Base-by-base conservation (phyloP, 2,797 vertebrate species). In the Neostethus bicornis region DNA sequence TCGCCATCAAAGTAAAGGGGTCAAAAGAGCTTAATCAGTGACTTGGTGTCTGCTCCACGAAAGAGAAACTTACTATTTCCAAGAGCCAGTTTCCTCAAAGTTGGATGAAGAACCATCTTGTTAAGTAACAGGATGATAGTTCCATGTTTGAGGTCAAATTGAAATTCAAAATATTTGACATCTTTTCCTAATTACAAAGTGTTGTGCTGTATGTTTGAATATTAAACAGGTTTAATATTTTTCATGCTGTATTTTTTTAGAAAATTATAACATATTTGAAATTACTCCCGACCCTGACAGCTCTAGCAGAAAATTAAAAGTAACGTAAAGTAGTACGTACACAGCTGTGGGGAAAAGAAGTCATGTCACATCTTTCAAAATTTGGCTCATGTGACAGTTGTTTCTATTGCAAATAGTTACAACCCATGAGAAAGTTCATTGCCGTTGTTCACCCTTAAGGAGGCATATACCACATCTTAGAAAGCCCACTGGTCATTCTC, bases 1-100 rank as follows among this genome's bases (percentile, higher is more conserved):
- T 58, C 26, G 12, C 26, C 21, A 49, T 74, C 26, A 48, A 39
- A 61, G 43, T 34, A 61, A 56, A 58, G 28, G 34, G 13, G 31
- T 47, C 29, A 42, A 17, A 26, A 11, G 39, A 49, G 37, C 59
- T 28, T 46, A 56, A 67, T 55, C 13, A 13, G 26, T 56, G 35
- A 43, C 17, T 46, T 32, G 17, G 2, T 31, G 9, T 26, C 13
- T 37, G 17, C 23, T 56, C 56, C 43, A 47, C 26, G n/a, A 42
- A 7, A 21, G 24, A 51, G 24, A 37, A 32, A 39, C 49, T 43
- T n/a, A 25, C 37, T 57, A 45, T 19, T 39, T 43, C 21, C 8
- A 31, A 14, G 1, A 34, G 35, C 4, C 6, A n/a, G n/a, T 28
- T 11, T 52, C 21, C n/a, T 10, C n/a, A 20, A 5, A 4, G 14